Evolutionary conservation across 2,113 vertebrate genomes (phyloP).

Genomic region (Megalops atlanticus): DNA sequence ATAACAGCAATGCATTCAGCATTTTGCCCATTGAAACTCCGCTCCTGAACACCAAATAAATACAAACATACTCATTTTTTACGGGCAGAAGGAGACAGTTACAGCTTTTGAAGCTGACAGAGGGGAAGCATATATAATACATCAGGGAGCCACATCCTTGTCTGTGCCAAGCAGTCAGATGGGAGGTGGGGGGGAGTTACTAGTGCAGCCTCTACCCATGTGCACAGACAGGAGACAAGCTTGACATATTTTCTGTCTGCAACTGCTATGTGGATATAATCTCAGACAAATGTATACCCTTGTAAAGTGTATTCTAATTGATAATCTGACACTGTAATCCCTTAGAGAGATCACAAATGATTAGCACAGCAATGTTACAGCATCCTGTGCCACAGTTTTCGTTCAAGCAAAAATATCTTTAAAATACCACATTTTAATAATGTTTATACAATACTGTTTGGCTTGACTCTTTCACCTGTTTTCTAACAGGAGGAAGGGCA

Average conservation of each 20-base stretch:
- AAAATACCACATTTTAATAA: no score
- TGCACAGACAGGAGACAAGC: neutral
- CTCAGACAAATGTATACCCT: neutral
- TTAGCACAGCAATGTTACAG: neutral
- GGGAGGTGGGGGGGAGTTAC: neutral
- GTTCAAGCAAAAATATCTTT: no score
- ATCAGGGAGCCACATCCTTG: neutral
- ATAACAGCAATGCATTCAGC: neutral
- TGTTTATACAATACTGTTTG: no score
- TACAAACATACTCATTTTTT: neutral
- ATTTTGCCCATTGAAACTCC: neutral
- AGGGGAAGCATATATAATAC: neutral
- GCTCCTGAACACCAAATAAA: neutral
- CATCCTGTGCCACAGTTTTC: no score
- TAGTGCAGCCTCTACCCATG: neutral
- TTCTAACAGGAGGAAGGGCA: no score
- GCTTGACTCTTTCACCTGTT: no score
- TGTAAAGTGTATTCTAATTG: neutral
- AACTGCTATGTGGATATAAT: neutral
- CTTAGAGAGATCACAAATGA: neutral
- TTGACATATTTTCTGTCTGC: neutral
- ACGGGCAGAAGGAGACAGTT: neutral
- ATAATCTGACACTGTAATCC: neutral
- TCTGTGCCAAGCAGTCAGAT: neutral
- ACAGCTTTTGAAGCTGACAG: neutral